Evolutionary conservation across 1,140 invertebrate species (phyloP), one percentile per base, ranked within the genome.

Genomic region (Caenorhabditis remanei): DNA sequence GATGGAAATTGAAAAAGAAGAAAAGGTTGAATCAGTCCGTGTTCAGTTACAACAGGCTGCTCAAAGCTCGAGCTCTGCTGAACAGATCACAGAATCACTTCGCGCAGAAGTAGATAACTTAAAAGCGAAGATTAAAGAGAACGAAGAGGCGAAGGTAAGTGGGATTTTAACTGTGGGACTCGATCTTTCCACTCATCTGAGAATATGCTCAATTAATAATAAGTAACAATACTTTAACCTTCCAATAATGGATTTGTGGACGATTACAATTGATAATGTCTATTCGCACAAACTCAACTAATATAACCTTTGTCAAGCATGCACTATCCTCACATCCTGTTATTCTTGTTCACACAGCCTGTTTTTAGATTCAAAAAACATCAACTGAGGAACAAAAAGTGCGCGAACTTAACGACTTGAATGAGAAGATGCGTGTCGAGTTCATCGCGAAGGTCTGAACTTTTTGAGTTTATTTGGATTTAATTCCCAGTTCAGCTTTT

Each of bases 401-500:
- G n/a, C 46, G 21, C 14, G 84, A 87, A 53, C 50, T 83, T 13
- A 82, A 84, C 48, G 55, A 40, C 19, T 55, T 83, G 48, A 84
- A 87, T 75, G 86, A 87, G 61, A 55, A 82, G 63, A 83, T 87
- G 82, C 75, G 86, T 43, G 82, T 83, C 40, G 86, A 87, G 55
- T 87, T 87, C 46, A 87, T 87, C 41, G 86, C 86, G 11, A 87
- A 87, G 86, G 86, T 82, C 16, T 53, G 86, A 71, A 53, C 24
- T 40, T 40, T n/a, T 67, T 0, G 11, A 43, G 6, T 83, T 58
- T 50, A 9, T 24, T 79, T 7, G 7, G 32, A 11, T 9, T 32
- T 32, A 2, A 32, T 32, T 32, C 32, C 32, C 32, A 32, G 32
- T 32, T 32, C 32, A 32, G 32, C 32, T 32, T 32, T 32, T 32